Conservation (phyloP, 2,113 vertebrate genomes). For the Varanus salvator region DNA sequence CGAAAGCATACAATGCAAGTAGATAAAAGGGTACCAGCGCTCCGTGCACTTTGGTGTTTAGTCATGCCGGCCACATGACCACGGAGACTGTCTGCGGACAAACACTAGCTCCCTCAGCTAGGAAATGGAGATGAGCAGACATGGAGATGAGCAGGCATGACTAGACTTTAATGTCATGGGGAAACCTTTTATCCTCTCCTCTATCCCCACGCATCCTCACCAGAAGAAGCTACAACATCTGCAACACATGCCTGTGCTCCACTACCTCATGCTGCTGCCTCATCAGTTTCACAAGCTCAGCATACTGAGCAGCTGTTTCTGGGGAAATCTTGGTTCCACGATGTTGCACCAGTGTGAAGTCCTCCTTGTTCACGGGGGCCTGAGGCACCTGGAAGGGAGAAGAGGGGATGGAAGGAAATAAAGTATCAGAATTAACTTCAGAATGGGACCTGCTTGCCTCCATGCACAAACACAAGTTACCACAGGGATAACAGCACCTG, state of each 20-base stretch:
- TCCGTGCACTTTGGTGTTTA: no score
- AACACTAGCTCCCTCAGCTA: no score
- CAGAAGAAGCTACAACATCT: neutral
- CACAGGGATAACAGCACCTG: neutral
- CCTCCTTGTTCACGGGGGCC: slow-evolving; percentile 83
- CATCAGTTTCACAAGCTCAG: slow-evolving; percentile 84
- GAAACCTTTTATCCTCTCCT: neutral
- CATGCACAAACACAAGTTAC: neutral
- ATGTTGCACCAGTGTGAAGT: slow-evolving; percentile 82
- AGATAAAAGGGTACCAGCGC: no score
- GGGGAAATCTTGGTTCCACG: slow-evolving; percentile 80
- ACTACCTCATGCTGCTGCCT: slow-evolving; percentile 87
- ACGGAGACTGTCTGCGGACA: no score
- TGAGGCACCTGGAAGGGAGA: slow-evolving; percentile 80
- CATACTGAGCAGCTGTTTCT: slow-evolving; percentile 81
- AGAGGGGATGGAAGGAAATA: neutral
- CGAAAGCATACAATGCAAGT: no score
- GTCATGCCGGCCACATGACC: no score
- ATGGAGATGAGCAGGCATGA: no score
- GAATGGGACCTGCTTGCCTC: neutral
- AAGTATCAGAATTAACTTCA: neutral
- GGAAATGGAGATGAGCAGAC: no score
- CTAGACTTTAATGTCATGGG: no score
- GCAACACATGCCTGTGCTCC: no score
- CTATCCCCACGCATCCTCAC: neutral